A percentile compares a stretch with the other conserved stretches of the same genome.
These are phyloP conservation scores for Lathronympha strigana DNA, from an alignment of 2,888 invertebrate genomes.

Conservation along the genomic window DNA sequence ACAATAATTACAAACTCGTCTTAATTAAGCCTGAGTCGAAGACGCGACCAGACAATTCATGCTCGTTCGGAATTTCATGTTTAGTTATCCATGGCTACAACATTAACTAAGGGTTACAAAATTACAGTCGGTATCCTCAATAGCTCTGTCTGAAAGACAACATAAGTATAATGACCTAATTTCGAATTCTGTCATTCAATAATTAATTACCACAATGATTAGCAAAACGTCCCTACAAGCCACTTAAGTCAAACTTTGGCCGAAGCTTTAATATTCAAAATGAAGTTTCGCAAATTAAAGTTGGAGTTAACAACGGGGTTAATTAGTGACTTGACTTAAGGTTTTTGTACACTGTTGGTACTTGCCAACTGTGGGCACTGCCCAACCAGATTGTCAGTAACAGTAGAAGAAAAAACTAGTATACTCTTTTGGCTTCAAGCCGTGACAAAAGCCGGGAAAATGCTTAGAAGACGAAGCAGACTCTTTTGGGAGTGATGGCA, in stretches of 20 bases:
- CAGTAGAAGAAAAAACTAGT: no score
- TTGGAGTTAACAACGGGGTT: constrained; percentile 26
- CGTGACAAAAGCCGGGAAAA: no score
- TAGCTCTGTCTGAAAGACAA: not conserved
- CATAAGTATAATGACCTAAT: not conserved
- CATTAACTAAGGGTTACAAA: no score
- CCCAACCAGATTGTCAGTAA: not conserved
- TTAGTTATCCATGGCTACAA: no score
- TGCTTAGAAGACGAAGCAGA: no score
- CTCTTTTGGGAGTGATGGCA: no score
- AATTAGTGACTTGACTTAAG: constrained; percentile 13
- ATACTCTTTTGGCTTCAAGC: no score
- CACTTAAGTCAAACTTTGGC: constrained; percentile 30
- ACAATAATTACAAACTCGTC: no score
- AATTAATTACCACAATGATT: constrained; percentile 21
- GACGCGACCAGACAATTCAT: no score
- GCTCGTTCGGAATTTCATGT: no score
- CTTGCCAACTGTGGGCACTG: not conserved
- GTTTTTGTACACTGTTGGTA: not conserved
- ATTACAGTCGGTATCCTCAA: no score
- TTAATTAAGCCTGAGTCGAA: no score
- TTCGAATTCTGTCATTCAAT: not conserved
- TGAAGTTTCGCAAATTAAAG: constrained; percentile 31
- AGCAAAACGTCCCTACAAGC: constrained; percentile 15
- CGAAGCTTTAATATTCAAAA: constrained; percentile 24